Evolutionary conservation across 2,888 invertebrate genomes (phyloP), one percentile per base, ranked within the genome.

Genomic region (Maniola hyperantus): DNA sequence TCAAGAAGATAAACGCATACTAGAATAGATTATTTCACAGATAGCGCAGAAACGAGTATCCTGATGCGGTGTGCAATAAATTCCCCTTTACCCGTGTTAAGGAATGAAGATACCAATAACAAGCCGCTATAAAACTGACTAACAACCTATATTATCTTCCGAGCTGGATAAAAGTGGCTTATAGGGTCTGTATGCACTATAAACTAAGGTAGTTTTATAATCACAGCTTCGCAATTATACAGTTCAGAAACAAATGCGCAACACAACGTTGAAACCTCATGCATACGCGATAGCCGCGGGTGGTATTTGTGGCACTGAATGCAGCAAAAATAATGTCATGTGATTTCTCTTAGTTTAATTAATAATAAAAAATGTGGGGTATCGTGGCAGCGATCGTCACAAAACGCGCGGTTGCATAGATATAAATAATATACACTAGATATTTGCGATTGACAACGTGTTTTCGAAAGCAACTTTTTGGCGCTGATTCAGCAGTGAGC

Each of bases 51-150:
- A 10, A 26, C 59, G 5, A 33, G 46, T 51, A 20, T 48, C 48
- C 36, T 11, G 18, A 34, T 36, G 61, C 36, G 6, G 13, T 39
- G 18, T 18, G 65, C 55, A 53, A 62, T 68, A 68, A 65, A 65
- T 68, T 62, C 50, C 57, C 48, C 58, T 15, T 18, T 48, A 20
- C 46, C 55, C 48, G 57, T 55, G 65, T 65, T 65, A 65, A 57
- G 36, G 65, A 57, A 65, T 57, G 54, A 58, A 68, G 51, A 64
- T 64, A 64, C 64, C 64, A 62, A 55, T 48, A 65, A 53, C 42
- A 42, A 58, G 50, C 18, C 33, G 34, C 60, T 62, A 68, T 68
- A 68, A 68, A 68, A 65, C 60, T 65, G 20, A 61, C 65, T 65
- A 68, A 68, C 61, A 46, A 65, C 61, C 46, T 58, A 55, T 61